These are phyloP conservation scores for Esox niger DNA, from an alignment of 2,113 vertebrate species.

Conservation along the genomic window DNA sequence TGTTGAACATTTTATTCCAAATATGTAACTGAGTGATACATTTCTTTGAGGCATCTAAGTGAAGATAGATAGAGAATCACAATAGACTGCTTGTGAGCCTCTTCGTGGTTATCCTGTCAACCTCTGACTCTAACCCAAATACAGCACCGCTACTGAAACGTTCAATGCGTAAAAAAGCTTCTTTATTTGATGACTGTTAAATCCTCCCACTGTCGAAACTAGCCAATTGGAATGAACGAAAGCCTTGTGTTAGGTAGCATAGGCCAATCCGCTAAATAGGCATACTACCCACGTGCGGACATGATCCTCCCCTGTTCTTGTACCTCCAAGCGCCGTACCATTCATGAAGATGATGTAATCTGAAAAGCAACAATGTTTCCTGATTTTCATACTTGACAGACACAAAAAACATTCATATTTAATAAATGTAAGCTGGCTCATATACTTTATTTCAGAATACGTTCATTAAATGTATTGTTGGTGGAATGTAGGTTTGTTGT, in stretches of 20 bases:
- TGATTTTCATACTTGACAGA: neutral
- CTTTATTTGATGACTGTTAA: slow-evolving; percentile 26
- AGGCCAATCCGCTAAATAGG: slow-evolving; percentile 45
- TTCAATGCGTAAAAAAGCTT: slow-evolving; percentile 26
- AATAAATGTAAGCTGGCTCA: neutral
- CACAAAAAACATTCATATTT: neutral
- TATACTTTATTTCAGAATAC: neutral
- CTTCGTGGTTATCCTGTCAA: neutral
- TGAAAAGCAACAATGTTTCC: neutral
- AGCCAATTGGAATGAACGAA: slow-evolving; percentile 60
- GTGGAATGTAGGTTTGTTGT: no score
- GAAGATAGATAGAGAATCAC: neutral
- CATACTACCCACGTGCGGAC: slow-evolving; percentile 60
- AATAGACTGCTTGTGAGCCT: neutral
- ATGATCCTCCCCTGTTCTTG: slow-evolving; percentile 35
- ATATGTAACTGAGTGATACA: neutral
- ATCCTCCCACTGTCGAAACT: slow-evolving; percentile 44
- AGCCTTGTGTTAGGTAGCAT: neutral
- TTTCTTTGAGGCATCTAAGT: neutral
- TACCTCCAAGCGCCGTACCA: slow-evolving; percentile 19
- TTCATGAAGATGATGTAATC: slow-evolving; percentile 45
- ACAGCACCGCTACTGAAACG: neutral
- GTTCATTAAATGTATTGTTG: no score
- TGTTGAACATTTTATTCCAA: neutral
- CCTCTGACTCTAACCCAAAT: slow-evolving; percentile 1